These are phyloP conservation scores for Montifringilla adamsi DNA, from an alignment of 2,113 vertebrate genomes.

Conservation along the genomic window DNA sequence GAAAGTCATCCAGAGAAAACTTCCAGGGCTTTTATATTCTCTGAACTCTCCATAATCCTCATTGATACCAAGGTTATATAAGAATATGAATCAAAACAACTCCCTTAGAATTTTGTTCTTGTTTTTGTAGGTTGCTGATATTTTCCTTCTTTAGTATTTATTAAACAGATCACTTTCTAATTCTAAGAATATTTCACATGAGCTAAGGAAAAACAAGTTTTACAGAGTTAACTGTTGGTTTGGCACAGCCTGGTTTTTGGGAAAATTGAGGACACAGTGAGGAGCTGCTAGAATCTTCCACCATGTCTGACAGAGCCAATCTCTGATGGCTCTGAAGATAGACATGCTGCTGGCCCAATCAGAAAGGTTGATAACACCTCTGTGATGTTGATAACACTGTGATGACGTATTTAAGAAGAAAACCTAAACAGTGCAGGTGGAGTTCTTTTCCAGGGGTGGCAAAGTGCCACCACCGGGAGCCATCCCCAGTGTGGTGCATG, in stretches of 20 bases:
- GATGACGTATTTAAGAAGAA: neutral
- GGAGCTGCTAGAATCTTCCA: neutral
- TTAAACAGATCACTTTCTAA: neutral
- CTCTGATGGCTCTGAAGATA: neutral
- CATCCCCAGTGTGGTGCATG: rapidly evolving
- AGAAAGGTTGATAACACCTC: neutral
- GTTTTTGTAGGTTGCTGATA: neutral
- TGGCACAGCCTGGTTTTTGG: neutral
- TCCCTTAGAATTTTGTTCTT: neutral
- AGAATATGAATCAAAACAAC: neutral
- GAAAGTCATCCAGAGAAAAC: neutral
- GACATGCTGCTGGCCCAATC: neutral
- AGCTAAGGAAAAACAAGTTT: neutral
- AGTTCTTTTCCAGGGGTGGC: neutral
- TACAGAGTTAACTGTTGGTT: neutral
- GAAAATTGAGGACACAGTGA: neutral
- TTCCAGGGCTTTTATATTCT: neutral
- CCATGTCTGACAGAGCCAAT: neutral
- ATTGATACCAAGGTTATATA: neutral
- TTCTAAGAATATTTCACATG: neutral
- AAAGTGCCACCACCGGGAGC: neutral
- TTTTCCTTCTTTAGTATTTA: neutral
- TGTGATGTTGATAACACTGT: neutral
- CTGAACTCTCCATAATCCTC: neutral
- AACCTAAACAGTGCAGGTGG: neutral